Evolutionary conservation across 2,797 vertebrate species (phyloP).

Genomic region (Propithecus perrieri): DNA sequence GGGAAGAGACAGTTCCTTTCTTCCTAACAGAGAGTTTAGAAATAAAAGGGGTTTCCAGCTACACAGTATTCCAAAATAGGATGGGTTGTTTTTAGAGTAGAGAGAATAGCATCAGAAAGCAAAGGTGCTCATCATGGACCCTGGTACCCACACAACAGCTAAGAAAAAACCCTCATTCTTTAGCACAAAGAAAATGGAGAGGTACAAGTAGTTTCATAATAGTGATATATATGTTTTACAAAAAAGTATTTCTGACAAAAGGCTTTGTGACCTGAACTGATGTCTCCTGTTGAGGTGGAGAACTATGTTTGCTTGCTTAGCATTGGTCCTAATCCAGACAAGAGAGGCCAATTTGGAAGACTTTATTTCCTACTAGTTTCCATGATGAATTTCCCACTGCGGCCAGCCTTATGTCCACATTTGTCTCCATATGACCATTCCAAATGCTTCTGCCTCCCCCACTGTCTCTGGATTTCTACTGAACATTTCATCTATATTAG

Average conservation of each 20-base stretch:
- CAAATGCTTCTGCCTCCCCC: neutral
- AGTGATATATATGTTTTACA: neutral
- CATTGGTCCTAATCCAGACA: neutral
- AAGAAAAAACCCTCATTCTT: neutral
- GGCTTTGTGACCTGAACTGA: neutral
- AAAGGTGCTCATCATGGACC: neutral
- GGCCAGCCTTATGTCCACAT: neutral
- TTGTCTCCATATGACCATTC: neutral
- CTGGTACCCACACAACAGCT: neutral
- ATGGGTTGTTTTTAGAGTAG: conserved; percentile 14
- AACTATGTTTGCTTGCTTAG: neutral
- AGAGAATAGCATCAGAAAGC: neutral
- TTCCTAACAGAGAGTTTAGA: conserved; percentile 34
- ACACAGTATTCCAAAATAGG: conserved; percentile 35
- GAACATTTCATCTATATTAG: neutral
- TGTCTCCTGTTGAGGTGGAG: neutral
- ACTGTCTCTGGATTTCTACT: neutral
- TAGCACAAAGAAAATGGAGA: neutral
- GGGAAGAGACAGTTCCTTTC: neutral
- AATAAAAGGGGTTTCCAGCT: conserved; percentile 30
- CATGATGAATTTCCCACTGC: neutral
- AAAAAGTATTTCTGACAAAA: neutral
- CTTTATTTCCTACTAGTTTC: neutral
- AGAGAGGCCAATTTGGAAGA: neutral
- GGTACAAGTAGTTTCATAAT: neutral